These are phyloP conservation scores for Caiman crocodilus DNA, from an alignment of 2,797 vertebrate species.

Conservation along the genomic window DNA sequence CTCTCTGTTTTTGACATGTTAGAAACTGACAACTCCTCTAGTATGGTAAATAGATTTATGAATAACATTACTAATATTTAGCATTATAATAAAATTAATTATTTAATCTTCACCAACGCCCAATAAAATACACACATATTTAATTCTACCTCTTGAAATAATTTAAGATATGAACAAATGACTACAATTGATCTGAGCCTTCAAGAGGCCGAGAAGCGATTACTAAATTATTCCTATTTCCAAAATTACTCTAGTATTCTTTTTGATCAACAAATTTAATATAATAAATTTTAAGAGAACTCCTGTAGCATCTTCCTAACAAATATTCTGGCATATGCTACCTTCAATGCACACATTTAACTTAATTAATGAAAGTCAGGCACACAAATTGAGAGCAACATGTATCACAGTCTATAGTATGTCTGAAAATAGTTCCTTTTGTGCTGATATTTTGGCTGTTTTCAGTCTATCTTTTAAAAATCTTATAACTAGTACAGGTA, in stretches of 20 bases:
- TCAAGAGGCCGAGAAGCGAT: too few relatives aligned
- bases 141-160: neutral
- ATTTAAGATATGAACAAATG: neutral
- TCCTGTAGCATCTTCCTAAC: neutral
- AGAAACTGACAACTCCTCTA: neutral
- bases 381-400: neutral
- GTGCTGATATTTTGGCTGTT: conserved; percentile 65
- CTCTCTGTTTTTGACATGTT: neutral
- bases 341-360: conserved; percentile 38
- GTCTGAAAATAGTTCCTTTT: conserved; percentile 68
- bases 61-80: neutral
- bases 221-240: neutral
- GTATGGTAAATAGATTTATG: neutral
- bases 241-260: neutral
- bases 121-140: neutral
- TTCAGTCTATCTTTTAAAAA: conserved; percentile 72
- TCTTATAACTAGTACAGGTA: conserved; percentile 62
- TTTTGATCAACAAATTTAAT: conserved; percentile 27
- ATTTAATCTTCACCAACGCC: neutral
- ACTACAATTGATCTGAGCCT: too few relatives aligned
- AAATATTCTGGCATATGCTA: neutral
- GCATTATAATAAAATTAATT: neutral
- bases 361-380: conserved; percentile 35
- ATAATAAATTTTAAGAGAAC: conserved; percentile 11
- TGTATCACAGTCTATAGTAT: neutral